Evolutionary conservation across 2,797 vertebrate genomes (phyloP).

Genomic region (Molossus alvarezi): DNA sequence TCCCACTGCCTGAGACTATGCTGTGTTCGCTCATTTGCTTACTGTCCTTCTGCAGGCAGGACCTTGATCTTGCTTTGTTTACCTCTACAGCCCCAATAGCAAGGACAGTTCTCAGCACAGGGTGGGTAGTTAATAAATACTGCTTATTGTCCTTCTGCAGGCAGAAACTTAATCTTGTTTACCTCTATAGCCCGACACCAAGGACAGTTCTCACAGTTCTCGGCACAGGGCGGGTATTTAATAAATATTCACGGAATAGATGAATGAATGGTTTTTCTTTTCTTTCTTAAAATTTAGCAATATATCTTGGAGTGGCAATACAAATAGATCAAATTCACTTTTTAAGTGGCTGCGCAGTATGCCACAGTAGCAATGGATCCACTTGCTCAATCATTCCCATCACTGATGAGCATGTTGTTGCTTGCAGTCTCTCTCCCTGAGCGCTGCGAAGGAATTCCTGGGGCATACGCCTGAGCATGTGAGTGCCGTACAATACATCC

Average conservation of each 20-base stretch:
- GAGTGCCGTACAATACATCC: not conserved
- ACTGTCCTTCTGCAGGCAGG: not conserved
- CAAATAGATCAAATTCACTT: not conserved
- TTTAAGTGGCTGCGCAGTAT: not conserved
- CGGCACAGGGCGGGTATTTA: not conserved
- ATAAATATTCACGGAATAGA: not conserved
- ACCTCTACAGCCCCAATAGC: too few relatives aligned
- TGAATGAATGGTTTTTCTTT: not conserved
- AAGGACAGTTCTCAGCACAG: not conserved
- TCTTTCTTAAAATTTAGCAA: not conserved
- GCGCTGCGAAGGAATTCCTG: not conserved
- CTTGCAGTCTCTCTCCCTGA: not conserved
- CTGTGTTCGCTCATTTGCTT: not conserved
- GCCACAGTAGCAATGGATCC: not conserved
- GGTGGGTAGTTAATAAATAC: not conserved
- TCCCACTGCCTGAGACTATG: not conserved
- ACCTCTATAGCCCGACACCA: not conserved
- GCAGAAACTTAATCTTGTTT: not conserved
- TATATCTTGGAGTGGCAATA: not conserved
- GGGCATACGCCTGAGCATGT: not conserved
- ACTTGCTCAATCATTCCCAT: not conserved
- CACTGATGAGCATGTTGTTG: not conserved
- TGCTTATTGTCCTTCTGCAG: not conserved
- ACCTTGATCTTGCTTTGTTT: not conserved
- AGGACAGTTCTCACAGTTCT: not conserved